Conservation (phyloP, 2,113 vertebrate genomes). For the Jacana jacana region DNA sequence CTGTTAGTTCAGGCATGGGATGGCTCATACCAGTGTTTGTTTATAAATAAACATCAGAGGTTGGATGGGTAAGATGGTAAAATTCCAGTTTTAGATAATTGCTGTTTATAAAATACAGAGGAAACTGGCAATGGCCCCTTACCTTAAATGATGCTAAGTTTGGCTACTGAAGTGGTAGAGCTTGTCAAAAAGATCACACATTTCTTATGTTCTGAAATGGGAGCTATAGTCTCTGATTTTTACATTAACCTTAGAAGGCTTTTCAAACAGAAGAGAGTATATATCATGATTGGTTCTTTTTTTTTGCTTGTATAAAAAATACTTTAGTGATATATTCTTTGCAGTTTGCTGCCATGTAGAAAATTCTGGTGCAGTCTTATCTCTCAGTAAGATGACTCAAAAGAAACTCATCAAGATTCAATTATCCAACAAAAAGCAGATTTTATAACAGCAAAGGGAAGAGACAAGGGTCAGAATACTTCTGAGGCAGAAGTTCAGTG, state of each 20-base stretch:
- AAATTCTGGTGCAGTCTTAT: neutral
- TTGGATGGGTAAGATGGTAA: neutral
- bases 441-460: neutral
- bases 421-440: neutral
- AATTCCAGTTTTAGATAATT: neutral
- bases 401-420: neutral
- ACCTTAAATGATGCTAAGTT: neutral
- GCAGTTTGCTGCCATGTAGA: neutral
- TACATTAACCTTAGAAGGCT: neutral
- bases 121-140: neutral
- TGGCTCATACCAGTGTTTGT: neutral
- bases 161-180: neutral
- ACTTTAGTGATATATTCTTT: neutral
- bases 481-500: neutral
- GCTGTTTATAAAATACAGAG: neutral
- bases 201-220: neutral
- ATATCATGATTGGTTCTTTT: neutral
- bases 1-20: neutral
- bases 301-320: neutral
- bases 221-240: neutral
- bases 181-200: neutral
- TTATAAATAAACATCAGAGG: neutral
- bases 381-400: neutral
- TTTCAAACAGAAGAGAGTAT: neutral
- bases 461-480: neutral